Percentiles rank a stretch among this genome's conserved stretches.
Evolutionary conservation across 1,140 invertebrate species (phyloP).

Genomic region (Marisa cornuarietis): DNA sequence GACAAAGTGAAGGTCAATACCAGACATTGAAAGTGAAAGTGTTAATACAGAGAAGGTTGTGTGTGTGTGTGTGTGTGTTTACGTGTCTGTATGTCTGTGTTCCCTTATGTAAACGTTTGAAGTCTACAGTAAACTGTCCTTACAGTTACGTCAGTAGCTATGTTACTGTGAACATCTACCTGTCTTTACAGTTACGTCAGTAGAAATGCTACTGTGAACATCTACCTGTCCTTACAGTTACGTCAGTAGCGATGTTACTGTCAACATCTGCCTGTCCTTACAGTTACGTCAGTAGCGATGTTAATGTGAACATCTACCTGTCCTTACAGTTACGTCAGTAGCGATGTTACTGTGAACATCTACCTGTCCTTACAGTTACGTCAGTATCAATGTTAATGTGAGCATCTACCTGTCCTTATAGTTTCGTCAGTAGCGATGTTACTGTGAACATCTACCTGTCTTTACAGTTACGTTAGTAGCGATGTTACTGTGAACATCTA

Average conservation of each 20-base stretch:
- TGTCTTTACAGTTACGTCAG: neutral
- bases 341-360: neutral
- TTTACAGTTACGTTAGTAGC: neutral
- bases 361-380: neutral
- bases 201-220: neutral
- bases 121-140: neutral
- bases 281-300: neutral
- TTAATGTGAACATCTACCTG: neutral
- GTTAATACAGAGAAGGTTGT: neutral
- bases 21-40: too few species aligned
- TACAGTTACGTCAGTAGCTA: neutral
- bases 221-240: neutral
- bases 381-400: neutral
- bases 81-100: constrained; percentile 3
- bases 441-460: neutral
- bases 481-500: neutral
- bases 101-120: neutral
- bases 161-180: neutral
- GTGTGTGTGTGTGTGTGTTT: neutral
- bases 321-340: neutral
- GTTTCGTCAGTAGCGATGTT: neutral
- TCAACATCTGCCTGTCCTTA: neutral
- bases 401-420: neutral
- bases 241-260: neutral
- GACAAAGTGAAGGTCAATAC: too few species aligned